Percentiles rank a stretch among this genome's conserved stretches.
Evolutionary conservation across 2,797 vertebrate genomes (phyloP).

Genomic region (Alfaro cultratus): DNA sequence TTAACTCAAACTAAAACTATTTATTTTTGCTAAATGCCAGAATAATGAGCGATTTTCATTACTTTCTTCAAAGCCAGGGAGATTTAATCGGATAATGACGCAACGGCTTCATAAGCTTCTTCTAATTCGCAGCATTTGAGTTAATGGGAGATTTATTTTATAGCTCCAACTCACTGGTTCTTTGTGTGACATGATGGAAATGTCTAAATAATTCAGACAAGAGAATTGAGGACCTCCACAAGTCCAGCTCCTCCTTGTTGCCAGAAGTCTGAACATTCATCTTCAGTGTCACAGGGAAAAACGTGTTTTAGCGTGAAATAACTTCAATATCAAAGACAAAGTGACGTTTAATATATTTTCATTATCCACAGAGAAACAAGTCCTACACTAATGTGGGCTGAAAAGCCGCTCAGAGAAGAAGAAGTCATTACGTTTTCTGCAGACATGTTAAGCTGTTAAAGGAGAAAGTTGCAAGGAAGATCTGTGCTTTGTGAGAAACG

Average conservation of each 20-base stretch:
- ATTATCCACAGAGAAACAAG: background rate
- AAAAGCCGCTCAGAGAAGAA: background rate
- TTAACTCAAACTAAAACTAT: background rate
- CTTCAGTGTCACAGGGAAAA: background rate
- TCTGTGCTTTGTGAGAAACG: background rate
- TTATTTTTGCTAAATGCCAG: background rate
- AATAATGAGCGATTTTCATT: background rate
- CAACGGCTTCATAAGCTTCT: background rate
- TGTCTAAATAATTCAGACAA: background rate
- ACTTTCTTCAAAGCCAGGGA: background rate
- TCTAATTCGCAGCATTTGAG: background rate
- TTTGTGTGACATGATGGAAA: background rate
- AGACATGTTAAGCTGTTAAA: background rate
- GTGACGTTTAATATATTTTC: background rate
- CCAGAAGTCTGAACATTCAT: background rate
- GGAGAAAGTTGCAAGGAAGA: background rate
- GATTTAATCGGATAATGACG: background rate
- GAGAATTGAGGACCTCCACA: background rate
- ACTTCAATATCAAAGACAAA: background rate
- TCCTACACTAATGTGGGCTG: background rate
- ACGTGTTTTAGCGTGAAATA: background rate
- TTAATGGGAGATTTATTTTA: background rate
- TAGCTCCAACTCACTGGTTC: background rate
- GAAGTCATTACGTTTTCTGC: background rate
- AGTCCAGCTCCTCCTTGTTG: background rate